A percentile compares a stretch with the other conserved stretches of the same genome.
Conservation (phyloP, 2,888 invertebrate genomes). For the Xylota segnis region DNA sequence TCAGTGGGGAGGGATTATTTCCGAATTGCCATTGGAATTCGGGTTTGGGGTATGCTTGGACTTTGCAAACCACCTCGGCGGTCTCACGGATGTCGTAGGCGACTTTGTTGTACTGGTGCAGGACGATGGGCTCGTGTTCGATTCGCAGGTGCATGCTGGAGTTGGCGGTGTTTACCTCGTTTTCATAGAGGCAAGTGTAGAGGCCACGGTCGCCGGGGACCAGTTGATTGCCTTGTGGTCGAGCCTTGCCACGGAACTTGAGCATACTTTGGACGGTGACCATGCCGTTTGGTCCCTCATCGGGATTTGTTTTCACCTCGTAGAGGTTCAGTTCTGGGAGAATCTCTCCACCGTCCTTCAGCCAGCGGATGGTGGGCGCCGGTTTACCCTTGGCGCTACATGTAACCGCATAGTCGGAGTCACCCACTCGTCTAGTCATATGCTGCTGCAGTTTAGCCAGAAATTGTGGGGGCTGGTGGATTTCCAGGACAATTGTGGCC, state of each 20-base stretch:
- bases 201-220: conserved; percentile 94
- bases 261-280: conserved; percentile 93
- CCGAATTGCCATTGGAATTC: conserved; percentile 96
- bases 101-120: conserved; percentile 94
- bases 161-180: conserved; percentile 94
- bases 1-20: conserved; percentile 89
- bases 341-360: conserved; percentile 93
- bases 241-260: conserved; percentile 91
- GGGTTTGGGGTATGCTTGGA: conserved; percentile 96
- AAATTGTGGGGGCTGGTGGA: conserved; percentile 95
- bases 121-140: conserved; percentile 95
- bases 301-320: conserved; percentile 91
- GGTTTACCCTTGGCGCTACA: conserved; percentile 96
- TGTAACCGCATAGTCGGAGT: conserved; percentile 91
- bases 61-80: conserved; percentile 94
- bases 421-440: conserved; percentile 91
- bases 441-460: conserved; percentile 93
- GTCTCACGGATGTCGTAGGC: conserved; percentile 94
- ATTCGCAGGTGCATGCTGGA: conserved; percentile 96
- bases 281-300: conserved; percentile 91
- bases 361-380: conserved; percentile 92
- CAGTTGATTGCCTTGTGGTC: conserved; percentile 91
- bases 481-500: conserved; percentile 93
- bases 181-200: conserved; percentile 94
- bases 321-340: conserved; percentile 91